Base-by-base conservation (phyloP, 2,797 vertebrate genomes). In the Propithecus deckenii region DNA sequence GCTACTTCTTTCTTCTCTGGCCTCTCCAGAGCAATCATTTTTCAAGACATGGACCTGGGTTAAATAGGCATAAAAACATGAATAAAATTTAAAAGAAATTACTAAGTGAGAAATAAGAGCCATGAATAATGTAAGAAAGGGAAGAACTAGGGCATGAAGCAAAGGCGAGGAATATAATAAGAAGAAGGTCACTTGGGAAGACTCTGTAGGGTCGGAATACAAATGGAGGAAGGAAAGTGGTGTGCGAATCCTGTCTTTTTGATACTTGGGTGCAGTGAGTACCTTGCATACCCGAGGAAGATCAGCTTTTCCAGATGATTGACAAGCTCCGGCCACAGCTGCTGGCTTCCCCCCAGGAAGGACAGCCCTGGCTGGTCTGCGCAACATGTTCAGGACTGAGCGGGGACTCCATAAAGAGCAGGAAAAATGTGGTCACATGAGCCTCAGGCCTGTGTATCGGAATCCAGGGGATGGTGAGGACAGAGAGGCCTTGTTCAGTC, bases 71-170 rank as follows among this genome's bases (percentile, higher is more conserved):
- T 90, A 92, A 97, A 96, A 93, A 48, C 81, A 90, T 35, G 76
- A 92, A 96, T 95, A 96, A 94, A 93, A 72, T 91, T n/a, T 89
- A 87, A 97, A 96, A 86, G 92, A 96, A 93, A 96, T 93, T 80
- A 90, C 96, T 94, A 87, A 87, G 52, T 95, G 89, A 97, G 87
- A 95, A 85, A 65, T 89, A 91, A 94, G 95, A 95, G 72, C n/a
- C 87, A 97, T 92, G 94, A 84, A 96, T 97, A 95, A 96, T 96
- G 74, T 80, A 96, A 55, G 46, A 48, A 88, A 35, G 25, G 38
- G 55, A 85, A 85, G 72, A 95, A 93, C 32, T 65, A 83, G 93
- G 76, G 15, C 91, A 96, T 71, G 75, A 17, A 86, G 76, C 95
- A 89, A 94, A 97, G 91, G 3, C 0, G 46, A 94, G 93, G 84